These are phyloP conservation scores for Apus apus DNA, from an alignment of 2,113 vertebrate genomes.

Conservation along the genomic window DNA sequence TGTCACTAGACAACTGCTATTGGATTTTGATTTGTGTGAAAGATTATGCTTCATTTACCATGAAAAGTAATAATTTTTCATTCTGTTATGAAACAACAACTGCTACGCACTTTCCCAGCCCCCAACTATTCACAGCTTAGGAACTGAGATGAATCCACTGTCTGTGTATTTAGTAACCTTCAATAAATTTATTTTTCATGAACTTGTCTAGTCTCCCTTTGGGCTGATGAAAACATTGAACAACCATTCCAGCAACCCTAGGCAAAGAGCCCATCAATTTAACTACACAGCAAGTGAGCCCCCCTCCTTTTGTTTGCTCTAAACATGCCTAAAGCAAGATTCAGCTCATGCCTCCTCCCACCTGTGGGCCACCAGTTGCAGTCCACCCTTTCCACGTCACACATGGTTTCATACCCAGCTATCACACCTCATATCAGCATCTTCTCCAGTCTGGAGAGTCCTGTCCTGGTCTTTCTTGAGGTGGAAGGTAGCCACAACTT, in stretches of 20 bases:
- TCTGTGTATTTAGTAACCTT: not conserved
- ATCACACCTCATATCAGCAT: not conserved
- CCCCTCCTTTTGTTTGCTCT: not conserved
- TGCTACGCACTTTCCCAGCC: not conserved
- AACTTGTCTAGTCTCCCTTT: not conserved
- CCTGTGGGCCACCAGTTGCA: not conserved
- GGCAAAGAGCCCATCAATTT: not conserved
- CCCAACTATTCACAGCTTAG: not conserved
- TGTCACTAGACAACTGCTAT: not conserved
- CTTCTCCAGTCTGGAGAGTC: not conserved
- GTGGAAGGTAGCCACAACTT: not conserved
- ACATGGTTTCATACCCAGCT: not conserved
- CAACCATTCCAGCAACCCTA: fast-evolving
- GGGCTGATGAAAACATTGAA: not conserved
- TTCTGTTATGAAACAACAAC: not conserved
- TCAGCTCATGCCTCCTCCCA: not conserved
- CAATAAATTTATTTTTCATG: not conserved
- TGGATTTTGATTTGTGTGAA: not conserved
- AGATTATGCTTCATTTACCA: not conserved
- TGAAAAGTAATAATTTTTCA: not conserved
- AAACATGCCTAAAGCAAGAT: not conserved
- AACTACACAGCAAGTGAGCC: not conserved
- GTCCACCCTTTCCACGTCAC: not conserved
- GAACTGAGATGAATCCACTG: not conserved
- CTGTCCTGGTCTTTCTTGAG: not conserved